Conservation (phyloP, 2,888 invertebrate genomes). For the Pammene aurita region DNA sequence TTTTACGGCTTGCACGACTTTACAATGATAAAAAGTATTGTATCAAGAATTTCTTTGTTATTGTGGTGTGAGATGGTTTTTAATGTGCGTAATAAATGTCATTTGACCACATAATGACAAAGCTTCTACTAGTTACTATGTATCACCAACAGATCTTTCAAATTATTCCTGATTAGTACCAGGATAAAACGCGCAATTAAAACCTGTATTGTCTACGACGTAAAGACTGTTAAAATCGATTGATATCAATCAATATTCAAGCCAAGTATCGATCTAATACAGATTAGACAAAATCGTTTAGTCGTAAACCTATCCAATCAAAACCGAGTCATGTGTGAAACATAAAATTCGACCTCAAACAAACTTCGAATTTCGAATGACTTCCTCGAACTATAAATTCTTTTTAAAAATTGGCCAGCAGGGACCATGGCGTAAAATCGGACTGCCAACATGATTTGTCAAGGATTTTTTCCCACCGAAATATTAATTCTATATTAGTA, state of each 20-base stretch:
- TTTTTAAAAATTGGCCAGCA: conserved; percentile 56
- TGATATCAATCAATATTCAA: conserved; percentile 53
- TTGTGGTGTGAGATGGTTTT: conserved; percentile 18
- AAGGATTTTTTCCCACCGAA: conserved; percentile 56
- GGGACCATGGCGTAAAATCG: conserved; percentile 57
- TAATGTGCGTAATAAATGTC: conserved; percentile 20
- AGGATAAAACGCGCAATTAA: conserved; percentile 27
- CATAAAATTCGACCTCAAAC: conserved; percentile 60
- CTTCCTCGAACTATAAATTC: conserved; percentile 57
- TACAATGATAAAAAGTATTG: conserved; percentile 7
- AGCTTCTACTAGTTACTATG: conserved; percentile 50
- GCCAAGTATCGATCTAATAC: conserved; percentile 52
- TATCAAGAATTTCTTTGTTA: conserved; percentile 6
- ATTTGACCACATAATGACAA: conserved; percentile 59
- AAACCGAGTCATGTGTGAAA: conserved; percentile 65
- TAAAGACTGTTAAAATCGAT: conserved; percentile 10
- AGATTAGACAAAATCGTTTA: conserved; percentile 51
- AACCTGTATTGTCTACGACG: conserved; percentile 10
- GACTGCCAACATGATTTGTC: conserved; percentile 56
- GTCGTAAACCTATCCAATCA: conserved; percentile 62
- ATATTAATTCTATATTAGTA: conserved; percentile 80
- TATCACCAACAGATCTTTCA: conserved; percentile 48
- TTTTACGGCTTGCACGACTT: conserved; percentile 5
- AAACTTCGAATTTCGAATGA: conserved; percentile 44
- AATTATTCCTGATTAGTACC: conserved; percentile 32